Base-by-base conservation (phyloP, 2,797 vertebrate genomes). In the Nannoperca obscura region DNA sequence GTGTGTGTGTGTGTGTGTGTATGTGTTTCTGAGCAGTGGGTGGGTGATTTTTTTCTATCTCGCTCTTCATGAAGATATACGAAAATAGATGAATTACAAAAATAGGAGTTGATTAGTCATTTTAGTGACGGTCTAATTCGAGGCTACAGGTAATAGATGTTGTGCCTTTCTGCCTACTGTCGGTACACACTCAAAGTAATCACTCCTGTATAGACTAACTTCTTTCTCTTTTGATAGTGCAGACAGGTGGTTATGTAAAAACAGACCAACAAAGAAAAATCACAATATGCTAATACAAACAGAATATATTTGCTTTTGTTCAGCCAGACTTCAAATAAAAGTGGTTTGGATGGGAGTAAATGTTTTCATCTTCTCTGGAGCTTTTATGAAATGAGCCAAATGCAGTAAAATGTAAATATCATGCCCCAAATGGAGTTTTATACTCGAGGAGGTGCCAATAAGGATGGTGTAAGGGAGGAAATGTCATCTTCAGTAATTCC, bases 21-120 rank as follows among this genome's bases (percentile, higher is more conserved):
- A 27, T 47, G 11, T 53, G 65, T 10, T 17, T 2, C 17, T 1
- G 30, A 15, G 54, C 17, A 4, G 44, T 53, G 34, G 10, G 59
- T 53, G 49, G 24, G 9, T 46, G 15, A 4, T 10, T 60, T 70
- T 34, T 27, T 3, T 59, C 17, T 46, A 4, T 49, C 14, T 65
- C 40, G 50, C 22, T 47, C n/a, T 27, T 34, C 19, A 15, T 63
- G 57, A 52, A 10, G 62, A 67, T 69, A 38, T 17, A 40, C 46
- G 24, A 17, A 66, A 62, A 74, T 12, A 70, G 49, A 70, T 50
- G 42, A 81, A 67, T 67, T 14, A 63, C 38, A 52, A 64, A 17
- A 17, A 5, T 42, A 74, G 24, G 7, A 17, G 4, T 17, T 20
- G 27, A 36, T 46, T 3, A 47, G 63, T 55, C 5, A 47, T 62